A percentile compares a stretch with the other conserved stretches of the same genome.
Conservation (phyloP, 2,797 vertebrate species). For the Poecilia velifera region DNA sequence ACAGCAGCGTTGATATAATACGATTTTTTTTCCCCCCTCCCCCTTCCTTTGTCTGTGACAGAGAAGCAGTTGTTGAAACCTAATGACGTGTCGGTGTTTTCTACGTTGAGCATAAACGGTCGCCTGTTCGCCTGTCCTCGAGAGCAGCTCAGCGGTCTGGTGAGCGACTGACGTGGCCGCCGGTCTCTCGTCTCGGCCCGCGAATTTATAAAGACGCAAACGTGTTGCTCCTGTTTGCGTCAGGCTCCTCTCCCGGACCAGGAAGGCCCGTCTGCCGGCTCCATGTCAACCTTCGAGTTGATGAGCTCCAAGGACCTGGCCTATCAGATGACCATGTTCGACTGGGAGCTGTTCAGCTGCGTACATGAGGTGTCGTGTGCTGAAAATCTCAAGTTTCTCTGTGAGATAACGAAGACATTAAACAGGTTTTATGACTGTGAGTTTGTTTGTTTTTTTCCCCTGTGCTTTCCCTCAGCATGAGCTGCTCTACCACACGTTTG, state of each 20-base stretch:
- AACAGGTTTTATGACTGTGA: neutral
- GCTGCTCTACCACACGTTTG: slow-evolving; percentile 96
- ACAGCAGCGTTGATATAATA: neutral
- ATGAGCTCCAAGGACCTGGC: slow-evolving; percentile 99
- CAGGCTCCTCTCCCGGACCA: slow-evolving; percentile 93
- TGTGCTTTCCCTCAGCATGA: slow-evolving; percentile 84
- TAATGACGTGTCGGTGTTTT: slow-evolving; percentile 95
- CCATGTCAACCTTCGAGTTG: slow-evolving; percentile 94
- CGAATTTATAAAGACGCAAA: neutral
- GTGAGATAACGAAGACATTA: neutral
- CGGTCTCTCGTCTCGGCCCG: neutral
- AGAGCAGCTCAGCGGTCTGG: slow-evolving; percentile 91
- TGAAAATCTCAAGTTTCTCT: neutral
- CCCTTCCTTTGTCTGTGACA: slow-evolving; percentile 62
- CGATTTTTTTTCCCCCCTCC: neutral
- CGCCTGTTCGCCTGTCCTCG: slow-evolving; percentile 91
- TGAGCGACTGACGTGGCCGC: slow-evolving; percentile 66
- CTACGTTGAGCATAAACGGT: slow-evolving; percentile 92
- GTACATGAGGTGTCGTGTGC: slow-evolving; percentile 90
- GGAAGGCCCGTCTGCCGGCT: slow-evolving; percentile 92
- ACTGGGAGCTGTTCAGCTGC: slow-evolving; percentile 99
- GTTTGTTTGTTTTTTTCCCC: neutral
- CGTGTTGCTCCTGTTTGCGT: slow-evolving; percentile 23
- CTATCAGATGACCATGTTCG: slow-evolving; percentile 96
- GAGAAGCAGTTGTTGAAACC: slow-evolving; percentile 94